Conservation (phyloP, 2,797 vertebrate species). For the Pelochelys cantorii region DNA sequence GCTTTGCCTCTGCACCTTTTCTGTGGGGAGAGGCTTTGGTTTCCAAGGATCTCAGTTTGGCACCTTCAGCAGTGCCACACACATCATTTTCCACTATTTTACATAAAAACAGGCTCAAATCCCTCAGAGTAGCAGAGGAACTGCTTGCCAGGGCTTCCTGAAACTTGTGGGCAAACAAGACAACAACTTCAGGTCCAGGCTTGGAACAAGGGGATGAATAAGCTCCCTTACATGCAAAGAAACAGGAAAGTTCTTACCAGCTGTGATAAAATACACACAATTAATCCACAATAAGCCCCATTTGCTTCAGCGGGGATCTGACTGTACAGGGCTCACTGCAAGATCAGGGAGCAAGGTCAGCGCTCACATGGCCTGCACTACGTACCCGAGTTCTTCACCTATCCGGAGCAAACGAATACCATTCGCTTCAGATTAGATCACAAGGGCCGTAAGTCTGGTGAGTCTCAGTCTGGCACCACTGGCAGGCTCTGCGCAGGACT, state of each 20-base stretch:
- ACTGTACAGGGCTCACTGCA: accelerated
- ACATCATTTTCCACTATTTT: not conserved
- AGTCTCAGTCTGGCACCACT: not conserved
- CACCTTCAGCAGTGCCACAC: not conserved
- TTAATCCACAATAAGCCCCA: not conserved
- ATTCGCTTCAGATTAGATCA: not conserved
- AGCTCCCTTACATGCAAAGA: not conserved
- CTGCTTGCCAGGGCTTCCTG: not conserved
- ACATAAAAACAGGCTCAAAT: not conserved
- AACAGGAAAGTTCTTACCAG: not conserved
- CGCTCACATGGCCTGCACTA: not conserved
- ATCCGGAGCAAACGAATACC: not conserved
- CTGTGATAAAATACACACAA: not conserved
- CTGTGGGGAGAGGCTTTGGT: not conserved
- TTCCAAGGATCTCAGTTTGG: not conserved
- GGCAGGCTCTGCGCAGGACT: not conserved
- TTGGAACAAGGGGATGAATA: not conserved
- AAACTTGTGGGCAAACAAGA: not conserved
- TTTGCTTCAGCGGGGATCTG: not conserved
- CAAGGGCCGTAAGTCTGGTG: not conserved
- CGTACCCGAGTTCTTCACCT: not conserved
- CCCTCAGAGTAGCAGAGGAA: not conserved
- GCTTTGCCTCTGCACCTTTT: not conserved
- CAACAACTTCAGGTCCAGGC: not conserved
- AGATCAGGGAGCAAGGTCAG: not conserved